Percentiles rank a stretch among this genome's conserved stretches.
These are phyloP conservation scores for Diacarnus erythraeanus DNA, from an alignment of 37 sponge, comb jelly and placozoan genomes.

Conservation along the genomic window DNA sequence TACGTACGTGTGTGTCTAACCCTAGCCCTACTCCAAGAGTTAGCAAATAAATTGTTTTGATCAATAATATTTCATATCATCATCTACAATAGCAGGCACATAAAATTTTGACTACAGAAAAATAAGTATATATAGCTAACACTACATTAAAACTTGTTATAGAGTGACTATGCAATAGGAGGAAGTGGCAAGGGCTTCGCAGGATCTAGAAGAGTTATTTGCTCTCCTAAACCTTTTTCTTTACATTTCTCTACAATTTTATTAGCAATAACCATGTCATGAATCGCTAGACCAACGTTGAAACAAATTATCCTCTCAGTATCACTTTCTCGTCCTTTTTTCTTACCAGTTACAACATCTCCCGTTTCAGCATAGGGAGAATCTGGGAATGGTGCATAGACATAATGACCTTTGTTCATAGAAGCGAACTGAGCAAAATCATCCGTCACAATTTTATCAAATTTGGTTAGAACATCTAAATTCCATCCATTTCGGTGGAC, in stretches of 20 bases:
- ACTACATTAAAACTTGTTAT: too few species aligned
- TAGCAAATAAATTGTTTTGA: too few species aligned
- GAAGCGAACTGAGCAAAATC: conserved; percentile 15
- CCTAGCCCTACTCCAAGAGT: too few species aligned
- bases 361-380: conserved; percentile 32
- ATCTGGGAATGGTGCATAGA: conserved; percentile 3
- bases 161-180: conserved; percentile 6
- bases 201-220: conserved; percentile 18
- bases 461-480: conserved; percentile 1
- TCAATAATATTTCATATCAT: too few species aligned
- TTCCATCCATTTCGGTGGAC: conserved; percentile 29
- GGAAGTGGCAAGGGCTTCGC: conserved; percentile 11
- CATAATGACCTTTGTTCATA: background rate
- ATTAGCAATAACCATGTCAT: conserved; percentile 18
- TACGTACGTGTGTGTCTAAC: too few species aligned
- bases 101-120: too few species aligned
- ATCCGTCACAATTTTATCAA: conserved; percentile 32
- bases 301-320: conserved; percentile 31
- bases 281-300: conserved; percentile 32
- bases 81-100: too few species aligned
- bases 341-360: conserved; percentile 23
- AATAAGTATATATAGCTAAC: too few species aligned
- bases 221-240: conserved; percentile 14
- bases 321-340: conserved; percentile 21
- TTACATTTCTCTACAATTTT: conserved; percentile 24